Base-by-base conservation (phyloP, 2,888 invertebrate species). In the Phania funesta region DNA sequence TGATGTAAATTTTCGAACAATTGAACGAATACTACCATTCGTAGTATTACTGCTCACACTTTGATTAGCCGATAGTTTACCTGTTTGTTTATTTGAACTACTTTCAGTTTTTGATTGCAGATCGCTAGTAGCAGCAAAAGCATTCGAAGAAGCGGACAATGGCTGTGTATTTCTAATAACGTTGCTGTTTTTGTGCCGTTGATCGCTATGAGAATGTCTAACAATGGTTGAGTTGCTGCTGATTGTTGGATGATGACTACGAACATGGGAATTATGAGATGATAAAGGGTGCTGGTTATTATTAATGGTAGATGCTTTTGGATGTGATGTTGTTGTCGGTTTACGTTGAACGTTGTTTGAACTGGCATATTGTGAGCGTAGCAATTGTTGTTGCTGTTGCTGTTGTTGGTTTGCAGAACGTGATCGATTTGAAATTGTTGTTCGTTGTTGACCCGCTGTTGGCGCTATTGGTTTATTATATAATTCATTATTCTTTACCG, bases 401-500 rank as follows among this genome's bases (percentile, higher is more conserved):
- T 48, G 65, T 20, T 48, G 83, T 26, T 38, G 83, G 29, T 67
- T 60, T 41, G 46, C 6, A 60, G 60, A 73, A 68, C 67, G 78
- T 78, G 78, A 65, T 65, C 44, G 68, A 78, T 71, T 75, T 65
- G 52, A 8, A 60, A 85, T 85, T 13, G 82, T 54, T 22, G 71
- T 56, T 22, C 35, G 60, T 18, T 77, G 75, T 29, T 74, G 67
- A 70, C 29, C 58, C 18, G 35, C 32, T 26, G 54, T 38, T 62
- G 78, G 26, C 60, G 52, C 50, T 52, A 56, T 24, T 60, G 68
- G 52, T 38, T n/a, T 80, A 58, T 67, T 38, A 26, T 41, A n/a
- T 76, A 44, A 32, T 41, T 75, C 65, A 18, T 46, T 35, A 62
- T 46, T 83, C 20, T 85, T 85, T 8, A 80, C 50, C 16, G 81